Evolutionary conservation across 2,113 vertebrate species (phyloP).

Genomic region (Petromus typicus): DNA sequence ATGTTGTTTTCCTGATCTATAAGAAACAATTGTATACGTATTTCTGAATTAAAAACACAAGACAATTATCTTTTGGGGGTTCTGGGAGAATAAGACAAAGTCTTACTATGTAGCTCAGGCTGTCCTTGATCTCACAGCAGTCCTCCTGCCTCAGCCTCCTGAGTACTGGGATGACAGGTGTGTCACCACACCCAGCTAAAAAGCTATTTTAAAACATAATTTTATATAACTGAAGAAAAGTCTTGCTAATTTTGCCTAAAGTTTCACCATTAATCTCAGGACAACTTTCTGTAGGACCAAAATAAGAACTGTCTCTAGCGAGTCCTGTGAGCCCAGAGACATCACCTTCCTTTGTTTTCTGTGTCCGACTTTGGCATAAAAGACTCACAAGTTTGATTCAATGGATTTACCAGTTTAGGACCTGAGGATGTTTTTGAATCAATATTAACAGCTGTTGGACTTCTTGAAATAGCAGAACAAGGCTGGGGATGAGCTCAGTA

Average conservation of each 20-base stretch:
- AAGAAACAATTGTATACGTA: conserved; percentile 76
- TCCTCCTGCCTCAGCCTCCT: neutral
- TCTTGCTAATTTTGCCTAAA: conserved; percentile 85
- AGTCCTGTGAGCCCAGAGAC: conserved; percentile 81
- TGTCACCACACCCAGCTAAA: neutral
- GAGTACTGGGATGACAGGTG: neutral
- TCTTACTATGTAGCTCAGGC: neutral
- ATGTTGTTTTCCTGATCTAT: conserved; percentile 76
- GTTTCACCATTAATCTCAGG: conserved; percentile 89
- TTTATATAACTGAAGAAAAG: conserved; percentile 80
- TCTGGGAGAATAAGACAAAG: neutral
- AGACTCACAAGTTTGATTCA: conserved; percentile 56
- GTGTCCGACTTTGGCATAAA: conserved; percentile 64
- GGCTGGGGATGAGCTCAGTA: no score
- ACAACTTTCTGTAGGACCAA: conserved; percentile 87
- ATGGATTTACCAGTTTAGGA: conserved; percentile 47
- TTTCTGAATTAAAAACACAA: conserved; percentile 83
- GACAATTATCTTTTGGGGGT: conserved; percentile 38
- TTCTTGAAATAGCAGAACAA: neutral
- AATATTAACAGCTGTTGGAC: conserved; percentile 80
- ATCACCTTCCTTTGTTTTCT: conserved; percentile 68
- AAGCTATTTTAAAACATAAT: conserved; percentile 81
- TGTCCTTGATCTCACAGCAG: neutral
- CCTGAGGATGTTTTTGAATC: conserved; percentile 62
- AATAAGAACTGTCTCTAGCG: conserved; percentile 82